Conservation (phyloP, 2,113 vertebrate genomes). For the Ailurus styani region DNA sequence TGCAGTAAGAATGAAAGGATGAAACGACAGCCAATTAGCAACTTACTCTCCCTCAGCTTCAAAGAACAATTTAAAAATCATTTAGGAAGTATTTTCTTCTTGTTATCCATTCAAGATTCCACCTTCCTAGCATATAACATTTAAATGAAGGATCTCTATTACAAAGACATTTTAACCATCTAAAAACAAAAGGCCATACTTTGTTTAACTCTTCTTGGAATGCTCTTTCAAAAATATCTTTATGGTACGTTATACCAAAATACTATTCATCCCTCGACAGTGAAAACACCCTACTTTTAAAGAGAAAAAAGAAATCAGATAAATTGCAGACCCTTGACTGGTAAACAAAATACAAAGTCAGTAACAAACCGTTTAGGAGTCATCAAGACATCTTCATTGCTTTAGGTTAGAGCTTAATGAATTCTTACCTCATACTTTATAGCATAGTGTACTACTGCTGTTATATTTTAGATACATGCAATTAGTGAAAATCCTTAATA, state of each 20-base stretch:
- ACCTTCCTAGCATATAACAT: not conserved
- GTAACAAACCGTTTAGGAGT: conserved; percentile 51
- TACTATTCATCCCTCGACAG: conserved; percentile 41
- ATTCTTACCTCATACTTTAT: conserved; percentile 55
- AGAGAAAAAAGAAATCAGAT: conserved; percentile 14
- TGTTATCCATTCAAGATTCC: not conserved
- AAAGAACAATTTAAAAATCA: not conserved
- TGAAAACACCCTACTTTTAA: conserved; percentile 8
- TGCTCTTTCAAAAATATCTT: not conserved
- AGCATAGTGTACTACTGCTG: conserved; percentile 41
- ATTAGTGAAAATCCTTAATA: conserved; percentile 44
- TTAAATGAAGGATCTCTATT: not conserved
- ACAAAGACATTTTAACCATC: conserved; percentile 36
- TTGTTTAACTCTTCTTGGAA: conserved; percentile 3
- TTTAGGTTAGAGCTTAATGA: conserved; percentile 55
- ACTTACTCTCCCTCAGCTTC: not conserved
- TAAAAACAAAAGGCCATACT: not conserved
- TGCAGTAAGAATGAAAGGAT: not conserved
- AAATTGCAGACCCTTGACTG: not conserved
- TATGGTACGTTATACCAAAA: conserved; percentile 2
- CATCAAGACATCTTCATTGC: conserved; percentile 45
- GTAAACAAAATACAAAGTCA: conserved; percentile 32
- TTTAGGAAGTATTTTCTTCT: not conserved
- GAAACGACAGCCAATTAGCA: not conserved
- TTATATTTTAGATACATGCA: conserved; percentile 13